Evolutionary conservation across 2,888 invertebrate species (phyloP), one percentile per base, ranked within the genome.

Genomic region (Spodoptera littoralis): DNA sequence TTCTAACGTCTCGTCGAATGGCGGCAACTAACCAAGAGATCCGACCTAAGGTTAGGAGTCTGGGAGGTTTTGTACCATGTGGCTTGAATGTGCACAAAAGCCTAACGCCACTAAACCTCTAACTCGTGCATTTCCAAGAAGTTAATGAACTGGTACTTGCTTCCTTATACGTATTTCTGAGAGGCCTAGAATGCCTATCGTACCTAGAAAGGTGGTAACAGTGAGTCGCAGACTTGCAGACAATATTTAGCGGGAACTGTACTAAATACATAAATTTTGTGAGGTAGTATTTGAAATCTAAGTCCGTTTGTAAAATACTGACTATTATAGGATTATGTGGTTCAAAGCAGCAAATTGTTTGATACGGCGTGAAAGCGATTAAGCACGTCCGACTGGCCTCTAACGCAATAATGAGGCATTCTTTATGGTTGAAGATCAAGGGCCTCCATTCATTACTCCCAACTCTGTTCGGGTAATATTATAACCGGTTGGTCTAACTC

Each of bases 1-100:
- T 70, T 91, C 83, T 69, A 72, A 65, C 83, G 86, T 88, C 88
- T 87, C 88, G 87, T 82, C 84, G 81, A 79, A 86, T 85, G 89
- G 87, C 89, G 90, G 88, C 84, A 86, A 82, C 83, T 80, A 53
- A 71, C 76, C 75, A 72, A 81, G 73, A 77, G 77, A 81, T 76
- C 72, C 76, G 78, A 80, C 76, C 70, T 61, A 51, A 55, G 48
- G 48, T 53, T 53, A 77, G 77, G 77, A 75, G 71, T 74, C 77
- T 81, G 73, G 61, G 74, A 74, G 72, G 66, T 60, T 71, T 61
- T 77, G 56, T 63, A 65, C 54, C 50, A 64, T 64, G 73, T 63
- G 65, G 62, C 60, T 67, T 64, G 64, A 51, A 68, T 66, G 73
- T 63, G 60, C 62, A 55, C 62, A 65, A 72, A 54, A 60, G 69